These are phyloP conservation scores for Ormyrus nitidulus DNA, from an alignment of 2,888 invertebrate genomes.

Conservation along the genomic window DNA sequence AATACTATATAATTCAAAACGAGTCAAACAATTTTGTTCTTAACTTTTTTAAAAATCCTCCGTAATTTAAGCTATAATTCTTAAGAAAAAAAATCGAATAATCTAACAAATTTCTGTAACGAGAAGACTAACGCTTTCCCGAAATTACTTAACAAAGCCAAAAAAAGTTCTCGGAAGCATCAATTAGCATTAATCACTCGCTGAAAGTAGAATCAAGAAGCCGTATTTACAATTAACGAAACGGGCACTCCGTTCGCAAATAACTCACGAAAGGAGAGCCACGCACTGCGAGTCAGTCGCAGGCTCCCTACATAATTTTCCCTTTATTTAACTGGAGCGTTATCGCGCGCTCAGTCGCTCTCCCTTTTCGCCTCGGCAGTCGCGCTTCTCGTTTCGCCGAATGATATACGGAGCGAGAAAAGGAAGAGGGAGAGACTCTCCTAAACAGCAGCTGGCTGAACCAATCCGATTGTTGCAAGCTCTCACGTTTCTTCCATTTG, in stretches of 20 bases:
- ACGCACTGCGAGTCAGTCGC: conserved; percentile 50
- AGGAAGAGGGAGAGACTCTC: not conserved
- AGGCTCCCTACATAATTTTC: conserved; percentile 62
- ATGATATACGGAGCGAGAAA: conserved; percentile 61
- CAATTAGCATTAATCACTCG: not conserved
- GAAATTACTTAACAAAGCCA: too few relatives aligned
- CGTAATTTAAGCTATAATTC: too few relatives aligned
- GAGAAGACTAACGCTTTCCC: too few relatives aligned
- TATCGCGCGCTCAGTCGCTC: conserved; percentile 42
- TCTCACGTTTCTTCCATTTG: conserved; percentile 44
- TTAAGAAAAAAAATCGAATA: too few relatives aligned
- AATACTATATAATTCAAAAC: too few relatives aligned
- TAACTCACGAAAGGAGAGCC: conserved; percentile 12
- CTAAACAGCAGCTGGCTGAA: conserved; percentile 51
- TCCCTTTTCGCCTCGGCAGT: conserved; percentile 1
- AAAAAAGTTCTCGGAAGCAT: too few relatives aligned
- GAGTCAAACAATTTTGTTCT: too few relatives aligned
- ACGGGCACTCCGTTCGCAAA: conserved; percentile 39
- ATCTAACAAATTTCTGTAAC: too few relatives aligned
- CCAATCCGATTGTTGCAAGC: conserved; percentile 45
- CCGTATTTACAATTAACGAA: conserved; percentile 26
- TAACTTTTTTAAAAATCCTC: too few relatives aligned
- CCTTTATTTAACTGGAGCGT: conserved; percentile 60
- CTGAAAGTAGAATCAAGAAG: conserved; percentile 1
- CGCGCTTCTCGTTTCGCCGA: conserved; percentile 32